These are phyloP conservation scores for Drosophila chauvacae DNA, from an alignment of 1,140 invertebrate species.

Conservation along the genomic window DNA sequence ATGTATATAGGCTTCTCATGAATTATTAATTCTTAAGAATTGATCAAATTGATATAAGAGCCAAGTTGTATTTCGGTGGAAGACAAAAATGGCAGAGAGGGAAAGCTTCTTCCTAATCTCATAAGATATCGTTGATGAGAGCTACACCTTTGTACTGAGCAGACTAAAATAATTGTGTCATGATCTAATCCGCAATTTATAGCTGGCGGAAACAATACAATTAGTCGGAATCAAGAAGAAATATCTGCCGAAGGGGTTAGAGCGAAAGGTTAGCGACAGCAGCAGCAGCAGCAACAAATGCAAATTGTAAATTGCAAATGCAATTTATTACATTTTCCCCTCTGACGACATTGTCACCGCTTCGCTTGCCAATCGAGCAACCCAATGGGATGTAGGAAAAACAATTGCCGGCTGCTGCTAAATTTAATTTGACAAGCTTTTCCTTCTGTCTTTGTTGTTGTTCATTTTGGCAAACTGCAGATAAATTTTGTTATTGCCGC, in stretches of 20 bases:
- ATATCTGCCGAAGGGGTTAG: conserved; percentile 35
- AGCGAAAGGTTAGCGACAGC: conserved; percentile 31
- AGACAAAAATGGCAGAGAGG: neutral
- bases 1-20: conserved; percentile 10
- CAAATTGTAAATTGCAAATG: conserved; percentile 60
- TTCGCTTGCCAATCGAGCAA: conserved; percentile 46
- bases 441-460: conserved; percentile 2
- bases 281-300: conserved; percentile 21
- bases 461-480: conserved; percentile 54
- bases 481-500: conserved; percentile 56
- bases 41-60: conserved; percentile 7
- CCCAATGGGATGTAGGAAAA: conserved; percentile 21
- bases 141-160: conserved; percentile 18
- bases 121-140: conserved; percentile 2
- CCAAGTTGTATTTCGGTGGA: neutral
- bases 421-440: conserved; percentile 69
- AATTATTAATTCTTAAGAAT: conserved; percentile 17
- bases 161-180: conserved; percentile 71
- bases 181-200: conserved; percentile 80
- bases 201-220: conserved; percentile 58
- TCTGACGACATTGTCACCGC: conserved; percentile 59
- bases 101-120: conserved; percentile 33
- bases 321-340: conserved; percentile 69
- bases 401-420: conserved; percentile 64
- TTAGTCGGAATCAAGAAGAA: conserved; percentile 29